Conservation (phyloP, 2,113 vertebrate genomes). For the Sylvilagus bachmani region DNA sequence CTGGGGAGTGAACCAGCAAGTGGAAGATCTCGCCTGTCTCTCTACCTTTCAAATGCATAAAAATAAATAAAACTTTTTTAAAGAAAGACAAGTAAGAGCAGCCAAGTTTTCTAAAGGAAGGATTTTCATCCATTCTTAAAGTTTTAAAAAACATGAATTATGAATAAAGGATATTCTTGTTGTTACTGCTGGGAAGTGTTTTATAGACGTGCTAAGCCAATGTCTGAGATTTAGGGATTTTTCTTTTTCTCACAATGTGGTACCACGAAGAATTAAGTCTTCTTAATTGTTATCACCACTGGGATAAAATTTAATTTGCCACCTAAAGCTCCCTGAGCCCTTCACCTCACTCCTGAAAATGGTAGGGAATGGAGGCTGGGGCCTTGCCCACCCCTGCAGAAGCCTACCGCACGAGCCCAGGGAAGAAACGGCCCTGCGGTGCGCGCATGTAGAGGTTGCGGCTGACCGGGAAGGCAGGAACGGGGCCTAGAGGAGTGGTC, state of each 20-base stretch:
- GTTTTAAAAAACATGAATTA: background rate
- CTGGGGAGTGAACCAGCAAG: no score
- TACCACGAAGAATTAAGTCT: background rate
- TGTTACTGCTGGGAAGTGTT: background rate
- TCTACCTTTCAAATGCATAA: no score
- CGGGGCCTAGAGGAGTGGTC: background rate
- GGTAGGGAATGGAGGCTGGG: background rate
- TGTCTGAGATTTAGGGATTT: constrained; percentile 24
- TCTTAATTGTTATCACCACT: background rate
- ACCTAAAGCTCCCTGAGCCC: background rate
- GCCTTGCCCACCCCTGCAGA: background rate
- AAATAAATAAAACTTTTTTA: no score
- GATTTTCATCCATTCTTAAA: background rate
- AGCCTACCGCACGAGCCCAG: background rate
- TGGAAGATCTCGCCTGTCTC: no score
- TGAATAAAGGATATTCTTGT: background rate
- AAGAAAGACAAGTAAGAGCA: background rate
- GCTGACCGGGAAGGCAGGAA: background rate
- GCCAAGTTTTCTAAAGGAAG: constrained; percentile 2
- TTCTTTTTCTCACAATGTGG: background rate
- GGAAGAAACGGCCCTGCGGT: no score
- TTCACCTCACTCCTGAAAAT: background rate
- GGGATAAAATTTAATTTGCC: background rate
- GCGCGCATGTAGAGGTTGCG: fast-evolving
- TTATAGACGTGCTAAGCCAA: background rate